Base-by-base conservation (phyloP, 2,797 vertebrate species). In the Ctenochaetus hawaiiensis region DNA sequence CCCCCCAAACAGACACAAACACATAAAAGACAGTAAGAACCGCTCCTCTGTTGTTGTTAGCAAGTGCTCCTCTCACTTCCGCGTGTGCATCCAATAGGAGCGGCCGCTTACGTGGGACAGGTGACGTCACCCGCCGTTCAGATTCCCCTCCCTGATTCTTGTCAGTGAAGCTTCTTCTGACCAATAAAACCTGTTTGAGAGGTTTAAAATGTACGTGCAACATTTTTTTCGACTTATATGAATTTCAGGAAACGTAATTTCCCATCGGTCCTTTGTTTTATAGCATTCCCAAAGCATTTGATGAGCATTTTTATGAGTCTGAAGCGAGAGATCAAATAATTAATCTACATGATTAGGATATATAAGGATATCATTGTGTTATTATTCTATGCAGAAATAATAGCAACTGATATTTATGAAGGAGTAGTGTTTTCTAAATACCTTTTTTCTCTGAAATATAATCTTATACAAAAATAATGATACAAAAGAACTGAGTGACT, bases 1-100 rank as follows among this genome's bases (percentile, higher is more conserved):
- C 4, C 37, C 45, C 14, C 16, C 65, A 39, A 16, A 39, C 23
- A 63, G 30, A 22, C 34, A 44, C 3, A 68, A 56, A 61, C 6
- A 44, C 65, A 39, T 18, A 20, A 58, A 14, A 37, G 11, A 49
- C 20, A 60, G n/a, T 5, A 22, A 58, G 6, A 72, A 39, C 13
- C 30, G 34, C 13, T 26, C 69, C 45, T 18, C 8, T 84, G 80
- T 73, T 90, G 80, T 80, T 87, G 84, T 85, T 69, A 70, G 82
- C 63, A 7, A 63, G 30, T 2, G 59, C 2, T 23, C 1, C 16
- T 0, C 8, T 17, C 72, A 77, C 87, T 93, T 93, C 92, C 91
- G 85, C 82, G 77, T 93, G 41, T 72, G 2, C 6, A 1, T 12
- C 87, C 88, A 90, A 89, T 88, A 11, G 74, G 64, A 87, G 72